Evolutionary conservation across 1,140 invertebrate species (phyloP), one percentile per base, ranked within the genome.

Genomic region (Bicyclus anynana): DNA sequence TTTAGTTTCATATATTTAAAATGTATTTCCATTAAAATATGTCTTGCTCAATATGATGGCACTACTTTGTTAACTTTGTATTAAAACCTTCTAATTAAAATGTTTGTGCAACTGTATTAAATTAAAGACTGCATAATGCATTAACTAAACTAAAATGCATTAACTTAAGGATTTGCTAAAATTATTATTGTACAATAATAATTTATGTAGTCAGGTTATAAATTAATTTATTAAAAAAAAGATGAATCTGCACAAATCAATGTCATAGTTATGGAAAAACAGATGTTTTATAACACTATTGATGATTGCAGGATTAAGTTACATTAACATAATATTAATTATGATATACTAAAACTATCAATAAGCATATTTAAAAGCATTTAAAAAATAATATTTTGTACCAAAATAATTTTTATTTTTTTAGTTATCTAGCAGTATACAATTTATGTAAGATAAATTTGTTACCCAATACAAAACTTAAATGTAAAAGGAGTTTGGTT

Each of bases 331-430:
- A 5, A 2, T 35, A 38, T 38, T 38, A 0, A 16, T 10, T 38
- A 38, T 5, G 9, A 33, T 10, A 10, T 12, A 23, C 7, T 23
- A 4, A 2, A 23, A 23, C 7, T 23, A 7, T 35, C 33, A 35
- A 35, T 3, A 16, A 16, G 2, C 17, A 40, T 27, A 14, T 51
- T 38, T 38, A 14, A 51, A 38, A n/a, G 18, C 33, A 51, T 51
- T 51, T 51, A 51, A 51, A 51, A 33, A 10, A 51, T 38, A 37
- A 37, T 51, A 17, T 35, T 37, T 51, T 38, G 38, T 51, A 51
- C 44, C 44, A 27, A 47, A 50, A 2, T 7, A 50, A 17, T 21
- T 37, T 51, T 51, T 51, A 35, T 37, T 51, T 51, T 51, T 14
- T 37, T 35, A 23, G 23, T 7, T 23, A 51, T 33, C 49, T 21